Conservation (phyloP, 2,797 vertebrate genomes). For the Gila robusta region DNA sequence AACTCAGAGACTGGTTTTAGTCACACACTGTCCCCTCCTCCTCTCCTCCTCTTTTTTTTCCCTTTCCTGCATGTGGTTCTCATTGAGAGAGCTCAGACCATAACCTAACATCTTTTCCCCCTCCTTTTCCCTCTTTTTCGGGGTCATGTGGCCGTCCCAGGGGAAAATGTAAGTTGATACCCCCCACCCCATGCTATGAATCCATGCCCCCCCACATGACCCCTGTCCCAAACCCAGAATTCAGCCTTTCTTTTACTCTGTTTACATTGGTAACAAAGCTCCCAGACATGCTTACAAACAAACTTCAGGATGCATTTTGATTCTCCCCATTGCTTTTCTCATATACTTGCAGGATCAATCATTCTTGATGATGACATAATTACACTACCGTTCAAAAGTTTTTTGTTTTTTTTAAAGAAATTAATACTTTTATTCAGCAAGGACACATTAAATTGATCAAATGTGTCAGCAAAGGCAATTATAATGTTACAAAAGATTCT, state of each 20-base stretch:
- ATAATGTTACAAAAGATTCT: not conserved
- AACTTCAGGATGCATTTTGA: not conserved
- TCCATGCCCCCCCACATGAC: slow-evolving; percentile 52
- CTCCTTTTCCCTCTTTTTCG: slow-evolving; percentile 40
- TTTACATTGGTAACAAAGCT: slow-evolving; percentile 49
- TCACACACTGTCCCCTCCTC: slow-evolving; percentile 65
- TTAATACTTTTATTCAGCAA: not conserved
- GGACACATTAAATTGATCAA: not conserved
- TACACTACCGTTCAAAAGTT: not conserved
- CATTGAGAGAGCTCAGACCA: slow-evolving; percentile 77
- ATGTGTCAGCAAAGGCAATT: not conserved
- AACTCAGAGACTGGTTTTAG: slow-evolving; percentile 69
- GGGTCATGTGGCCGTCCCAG: slow-evolving; percentile 74
- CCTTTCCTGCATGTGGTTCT: slow-evolving; percentile 84
- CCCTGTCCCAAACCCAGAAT: slow-evolving; percentile 40
- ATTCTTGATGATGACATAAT: not conserved
- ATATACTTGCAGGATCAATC: not conserved
- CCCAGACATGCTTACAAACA: slow-evolving; percentile 27
- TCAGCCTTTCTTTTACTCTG: slow-evolving; percentile 55
- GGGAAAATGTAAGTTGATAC: slow-evolving; percentile 73
- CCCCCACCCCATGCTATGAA: slow-evolving; percentile 58
- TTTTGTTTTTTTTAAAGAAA: not conserved
- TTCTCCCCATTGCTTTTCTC: not conserved
- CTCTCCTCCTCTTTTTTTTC: slow-evolving; percentile 46
- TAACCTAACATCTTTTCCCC: slow-evolving; percentile 70